Conservation (phyloP, 2,888 invertebrate species). For the Andrena trimmerana region DNA sequence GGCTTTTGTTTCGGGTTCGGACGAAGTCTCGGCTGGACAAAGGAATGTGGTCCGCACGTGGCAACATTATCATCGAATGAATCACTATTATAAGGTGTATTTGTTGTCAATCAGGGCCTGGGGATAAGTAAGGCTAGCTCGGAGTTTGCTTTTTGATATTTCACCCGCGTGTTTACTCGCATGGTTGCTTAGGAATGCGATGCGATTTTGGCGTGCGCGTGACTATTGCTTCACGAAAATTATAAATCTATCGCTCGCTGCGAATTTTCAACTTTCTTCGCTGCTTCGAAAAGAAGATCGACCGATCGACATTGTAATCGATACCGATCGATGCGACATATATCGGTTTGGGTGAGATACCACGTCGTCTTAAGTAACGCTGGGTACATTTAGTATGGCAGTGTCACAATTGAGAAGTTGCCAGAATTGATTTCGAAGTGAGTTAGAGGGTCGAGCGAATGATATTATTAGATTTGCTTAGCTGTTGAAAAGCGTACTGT, state of each 20-base stretch:
- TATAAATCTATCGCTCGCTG: too few relatives aligned
- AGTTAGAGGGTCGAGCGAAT: conserved; percentile 71
- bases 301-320: neutral
- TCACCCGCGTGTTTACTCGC: conserved; percentile 9
- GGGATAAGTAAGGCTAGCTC: neutral
- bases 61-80: neutral
- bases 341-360: conserved; percentile 36
- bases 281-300: neutral
- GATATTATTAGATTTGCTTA: conserved; percentile 72
- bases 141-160: conserved; percentile 26
- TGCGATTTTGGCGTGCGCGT: neutral
- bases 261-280: neutral
- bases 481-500: conserved; percentile 42
- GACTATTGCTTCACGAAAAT: neutral
- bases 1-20: neutral
- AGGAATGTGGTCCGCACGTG: conserved; percentile 16
- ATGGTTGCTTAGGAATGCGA: conserved; percentile 8
- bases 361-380: conserved; percentile 41
- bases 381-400: conserved; percentile 55
- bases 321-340: neutral
- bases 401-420: conserved; percentile 70
- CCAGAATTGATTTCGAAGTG: conserved; percentile 71
- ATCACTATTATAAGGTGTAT: neutral
- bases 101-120: neutral
- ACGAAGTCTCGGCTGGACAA: too few relatives aligned